Evolutionary conservation across 2,888 invertebrate genomes (phyloP).

Genomic region (Barypeithes pellucidus): DNA sequence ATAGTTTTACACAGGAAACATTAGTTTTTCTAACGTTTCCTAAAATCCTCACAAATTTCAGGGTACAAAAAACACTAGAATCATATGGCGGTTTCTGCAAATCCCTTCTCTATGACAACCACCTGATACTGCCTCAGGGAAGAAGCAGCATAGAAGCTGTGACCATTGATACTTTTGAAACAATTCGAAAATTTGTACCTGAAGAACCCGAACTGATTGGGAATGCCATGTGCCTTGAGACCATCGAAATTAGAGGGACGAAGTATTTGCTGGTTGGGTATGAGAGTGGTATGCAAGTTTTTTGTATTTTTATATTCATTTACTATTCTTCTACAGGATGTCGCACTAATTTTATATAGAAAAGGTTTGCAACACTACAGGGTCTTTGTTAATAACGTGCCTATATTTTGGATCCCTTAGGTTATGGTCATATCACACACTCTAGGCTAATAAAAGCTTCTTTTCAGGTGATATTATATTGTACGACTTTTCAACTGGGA

Average conservation of each 20-base stretch:
- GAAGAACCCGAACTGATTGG: slow-evolving; percentile 70
- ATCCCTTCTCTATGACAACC: slow-evolving; percentile 76
- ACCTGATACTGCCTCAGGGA: slow-evolving; percentile 79
- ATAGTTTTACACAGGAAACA: no score
- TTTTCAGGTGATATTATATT: slow-evolving; percentile 76
- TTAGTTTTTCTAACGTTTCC: no score
- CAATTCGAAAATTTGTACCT: slow-evolving; percentile 69
- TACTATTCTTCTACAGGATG: slow-evolving; percentile 30
- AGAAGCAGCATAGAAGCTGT: slow-evolving; percentile 72
- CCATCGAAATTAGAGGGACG: slow-evolving; percentile 70
- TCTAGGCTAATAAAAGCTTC: no score
- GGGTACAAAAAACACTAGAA: slow-evolving; percentile 72
- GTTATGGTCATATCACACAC: no score
- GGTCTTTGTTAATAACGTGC: no score
- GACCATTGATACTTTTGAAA: slow-evolving; percentile 68
- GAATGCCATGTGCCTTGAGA: slow-evolving; percentile 79
- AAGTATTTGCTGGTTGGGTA: slow-evolving; percentile 79
- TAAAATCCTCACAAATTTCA: slow-evolving; percentile 10
- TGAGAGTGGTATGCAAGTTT: slow-evolving; percentile 73
- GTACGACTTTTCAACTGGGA: slow-evolving; percentile 80
- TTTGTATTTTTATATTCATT: slow-evolving; percentile 8
- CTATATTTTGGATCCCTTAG: no score
- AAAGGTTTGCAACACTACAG: no score
- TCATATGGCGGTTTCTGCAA: slow-evolving; percentile 83
- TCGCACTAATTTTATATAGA: no score